Conservation (phyloP, 2,113 vertebrate species). For the Semnopithecus entellus region DNA sequence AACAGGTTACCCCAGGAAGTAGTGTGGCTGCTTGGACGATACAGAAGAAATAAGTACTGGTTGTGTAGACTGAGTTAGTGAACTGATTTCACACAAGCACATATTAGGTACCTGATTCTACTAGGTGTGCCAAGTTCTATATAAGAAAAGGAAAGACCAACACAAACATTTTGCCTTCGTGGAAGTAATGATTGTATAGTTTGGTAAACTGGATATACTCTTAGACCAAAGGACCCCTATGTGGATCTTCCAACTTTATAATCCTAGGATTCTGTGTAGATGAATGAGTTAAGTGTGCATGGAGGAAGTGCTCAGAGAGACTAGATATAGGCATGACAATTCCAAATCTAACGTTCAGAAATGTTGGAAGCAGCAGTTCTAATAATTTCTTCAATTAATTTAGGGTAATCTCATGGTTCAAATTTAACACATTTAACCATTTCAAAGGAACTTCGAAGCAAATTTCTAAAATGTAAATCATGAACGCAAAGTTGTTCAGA, state of each 20-base stretch:
- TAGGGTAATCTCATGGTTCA: not conserved
- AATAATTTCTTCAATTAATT: not conserved
- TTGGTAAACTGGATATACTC: not conserved
- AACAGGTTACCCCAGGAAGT: not conserved
- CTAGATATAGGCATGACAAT: accelerated
- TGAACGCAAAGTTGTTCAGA: not conserved
- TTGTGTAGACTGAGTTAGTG: not conserved
- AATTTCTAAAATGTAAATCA: not conserved
- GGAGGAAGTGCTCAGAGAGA: not conserved
- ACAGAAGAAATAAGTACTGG: no score
- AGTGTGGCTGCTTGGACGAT: not conserved
- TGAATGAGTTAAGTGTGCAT: accelerated
- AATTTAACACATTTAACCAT: not conserved
- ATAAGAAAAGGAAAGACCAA: not conserved
- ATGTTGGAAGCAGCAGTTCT: accelerated
- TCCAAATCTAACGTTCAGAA: not conserved
- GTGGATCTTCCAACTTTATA: not conserved
- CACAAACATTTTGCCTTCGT: not conserved
- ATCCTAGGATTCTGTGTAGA: not conserved
- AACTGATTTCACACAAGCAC: not conserved
- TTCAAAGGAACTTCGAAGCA: not conserved
- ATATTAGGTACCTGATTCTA: not conserved
- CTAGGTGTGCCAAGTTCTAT: no score
- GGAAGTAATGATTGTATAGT: not conserved
- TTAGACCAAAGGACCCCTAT: no score